Conservation (phyloP, 2,797 vertebrate genomes). For the Gymnodraco acuticeps region DNA sequence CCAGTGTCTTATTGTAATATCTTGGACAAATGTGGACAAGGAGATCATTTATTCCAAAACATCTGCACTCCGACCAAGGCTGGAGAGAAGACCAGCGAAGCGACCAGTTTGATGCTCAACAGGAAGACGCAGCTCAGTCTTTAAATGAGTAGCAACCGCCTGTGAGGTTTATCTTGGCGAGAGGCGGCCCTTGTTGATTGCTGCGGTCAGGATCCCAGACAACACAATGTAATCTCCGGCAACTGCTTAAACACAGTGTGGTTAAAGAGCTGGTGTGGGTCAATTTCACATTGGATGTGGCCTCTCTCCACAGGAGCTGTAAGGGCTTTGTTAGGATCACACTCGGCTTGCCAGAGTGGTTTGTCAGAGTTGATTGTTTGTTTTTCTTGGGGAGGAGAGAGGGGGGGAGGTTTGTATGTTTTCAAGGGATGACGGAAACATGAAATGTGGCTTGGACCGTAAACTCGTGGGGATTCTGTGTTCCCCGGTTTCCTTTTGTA, state of each 20-base stretch:
- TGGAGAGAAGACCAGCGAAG: background rate
- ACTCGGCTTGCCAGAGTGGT: conserved; percentile 51
- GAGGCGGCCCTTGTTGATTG: conserved; percentile 63
- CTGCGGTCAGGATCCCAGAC: conserved; percentile 66
- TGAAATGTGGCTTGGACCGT: conserved; percentile 46
- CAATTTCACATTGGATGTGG: conserved; percentile 60
- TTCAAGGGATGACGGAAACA: conserved; percentile 49
- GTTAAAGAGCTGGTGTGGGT: conserved; percentile 48
- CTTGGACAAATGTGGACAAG: conserved; percentile 34
- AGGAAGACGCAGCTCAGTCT: conserved; percentile 26
- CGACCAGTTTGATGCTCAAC: conserved; percentile 3
- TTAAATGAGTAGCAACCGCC: conserved; percentile 60
- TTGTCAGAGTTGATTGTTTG: conserved; percentile 69
- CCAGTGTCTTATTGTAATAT: conserved; percentile 57
- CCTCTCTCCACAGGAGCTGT: conserved; percentile 61
- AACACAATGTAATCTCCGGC: conserved; percentile 57
- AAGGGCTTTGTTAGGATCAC: conserved; percentile 64
- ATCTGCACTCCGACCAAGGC: conserved; percentile 12
- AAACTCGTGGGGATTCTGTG: conserved; percentile 54
- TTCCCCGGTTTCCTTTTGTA: conserved; percentile 51
- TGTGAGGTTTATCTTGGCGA: conserved; percentile 71
- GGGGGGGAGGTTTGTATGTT: conserved; percentile 37
- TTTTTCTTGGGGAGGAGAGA: conserved; percentile 42
- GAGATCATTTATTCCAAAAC: conserved; percentile 44
- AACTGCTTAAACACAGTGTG: conserved; percentile 42